phyloP scores from a whole-genome alignment of 2,797 vertebrate genomes.

The Hemitrygon akajei region DNA sequence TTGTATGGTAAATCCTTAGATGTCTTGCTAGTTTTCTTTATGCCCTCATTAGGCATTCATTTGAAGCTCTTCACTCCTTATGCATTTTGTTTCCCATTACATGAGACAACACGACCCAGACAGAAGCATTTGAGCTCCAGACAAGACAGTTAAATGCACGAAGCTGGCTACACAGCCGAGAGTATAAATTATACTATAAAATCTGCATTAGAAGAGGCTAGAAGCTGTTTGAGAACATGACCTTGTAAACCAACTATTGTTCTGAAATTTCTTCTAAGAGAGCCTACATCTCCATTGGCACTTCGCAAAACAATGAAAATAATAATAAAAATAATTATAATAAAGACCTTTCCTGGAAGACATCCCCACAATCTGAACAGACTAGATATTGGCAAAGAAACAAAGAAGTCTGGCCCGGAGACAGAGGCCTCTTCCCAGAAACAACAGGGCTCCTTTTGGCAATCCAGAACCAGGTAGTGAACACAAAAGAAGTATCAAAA shows the following conservation, averaged over 20 bases:
- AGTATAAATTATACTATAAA: not conserved
- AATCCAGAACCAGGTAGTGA: too few species aligned
- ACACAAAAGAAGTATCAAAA: too few species aligned
- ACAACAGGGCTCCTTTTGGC: too few species aligned
- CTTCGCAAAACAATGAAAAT: not conserved
- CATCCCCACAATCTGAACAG: too few species aligned
- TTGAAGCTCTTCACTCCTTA: not conserved
- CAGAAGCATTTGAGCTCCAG: not conserved
- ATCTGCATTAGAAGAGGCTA: not conserved
- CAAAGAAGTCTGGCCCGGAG: too few species aligned
- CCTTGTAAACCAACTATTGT: not conserved
- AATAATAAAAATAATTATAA: too few species aligned
- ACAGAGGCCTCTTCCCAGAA: too few species aligned
- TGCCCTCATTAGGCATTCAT: conserved; percentile 12
- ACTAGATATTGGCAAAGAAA: too few species aligned
- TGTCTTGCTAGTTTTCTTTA: not conserved
- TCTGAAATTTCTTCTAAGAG: not conserved
- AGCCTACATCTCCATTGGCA: not conserved
- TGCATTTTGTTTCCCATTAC: not conserved
- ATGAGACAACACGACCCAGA: not conserved
- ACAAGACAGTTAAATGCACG: not conserved
- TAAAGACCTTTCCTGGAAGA: too few species aligned
- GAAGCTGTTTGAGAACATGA: not conserved
- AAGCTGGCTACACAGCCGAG: not conserved
- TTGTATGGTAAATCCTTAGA: not conserved